A percentile compares a stretch with the other conserved stretches of the same genome.
These are phyloP conservation scores for Scaptomyza caliginosa DNA, from an alignment of 2,888 invertebrate genomes.

Conservation along the genomic window DNA sequence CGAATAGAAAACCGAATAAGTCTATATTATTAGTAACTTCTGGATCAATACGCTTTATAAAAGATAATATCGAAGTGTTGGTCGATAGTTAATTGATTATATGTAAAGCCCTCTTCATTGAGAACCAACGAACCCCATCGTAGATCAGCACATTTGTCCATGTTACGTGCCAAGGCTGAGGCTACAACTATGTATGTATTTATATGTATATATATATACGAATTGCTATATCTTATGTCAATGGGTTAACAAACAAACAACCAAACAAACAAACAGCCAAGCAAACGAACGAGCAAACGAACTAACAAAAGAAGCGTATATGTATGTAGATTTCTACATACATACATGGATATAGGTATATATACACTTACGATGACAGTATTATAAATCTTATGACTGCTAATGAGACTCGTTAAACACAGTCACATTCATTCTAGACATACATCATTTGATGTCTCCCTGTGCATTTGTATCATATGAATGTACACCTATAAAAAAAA, in stretches of 20 bases:
- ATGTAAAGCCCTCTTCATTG: conserved; percentile 5
- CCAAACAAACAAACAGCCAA: conserved; percentile 28
- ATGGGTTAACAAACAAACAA: conserved; percentile 51
- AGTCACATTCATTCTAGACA: conserved; percentile 26
- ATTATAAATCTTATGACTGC: conserved; percentile 62
- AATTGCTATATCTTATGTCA: conserved; percentile 56
- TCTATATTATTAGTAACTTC: no score
- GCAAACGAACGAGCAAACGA: conserved; percentile 38
- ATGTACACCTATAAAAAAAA: conserved; percentile 14
- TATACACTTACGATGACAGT: conserved; percentile 27
- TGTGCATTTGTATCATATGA: background rate
- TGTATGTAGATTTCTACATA: background rate
- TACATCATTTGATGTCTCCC: conserved; percentile 21
- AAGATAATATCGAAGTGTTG: no score
- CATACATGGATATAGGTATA: background rate
- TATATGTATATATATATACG: background rate
- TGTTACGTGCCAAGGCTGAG: conserved; percentile 48
- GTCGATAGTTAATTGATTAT: background rate
- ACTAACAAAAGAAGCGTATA: conserved; percentile 44
- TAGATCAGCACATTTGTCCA: conserved; percentile 28
- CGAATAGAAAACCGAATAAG: background rate
- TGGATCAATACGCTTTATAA: no score
- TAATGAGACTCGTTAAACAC: conserved; percentile 57
- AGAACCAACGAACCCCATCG: conserved; percentile 4
- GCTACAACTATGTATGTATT: background rate